A percentile compares a stretch with the other conserved stretches of the same genome.
Evolutionary conservation across 2,888 invertebrate species (phyloP).

Genomic region (Strigamia transsilvanica): DNA sequence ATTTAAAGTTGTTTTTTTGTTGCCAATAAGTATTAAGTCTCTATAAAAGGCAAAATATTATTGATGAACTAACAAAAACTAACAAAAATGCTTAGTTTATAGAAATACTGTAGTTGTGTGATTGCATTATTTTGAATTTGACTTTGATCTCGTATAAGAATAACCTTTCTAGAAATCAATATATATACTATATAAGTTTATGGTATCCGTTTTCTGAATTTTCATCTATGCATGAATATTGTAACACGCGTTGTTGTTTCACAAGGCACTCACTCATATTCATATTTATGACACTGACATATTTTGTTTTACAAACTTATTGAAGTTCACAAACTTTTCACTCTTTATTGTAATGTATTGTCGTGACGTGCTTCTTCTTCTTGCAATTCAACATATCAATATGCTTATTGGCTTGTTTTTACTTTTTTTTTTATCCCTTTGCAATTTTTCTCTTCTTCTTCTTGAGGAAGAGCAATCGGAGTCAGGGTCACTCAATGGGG

Average conservation of each 20-base stretch:
- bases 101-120: background rate
- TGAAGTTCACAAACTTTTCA: background rate
- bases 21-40: too few relatives aligned
- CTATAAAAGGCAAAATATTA: too few relatives aligned
- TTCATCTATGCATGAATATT: constrained; percentile 36
- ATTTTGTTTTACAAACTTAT: background rate
- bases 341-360: background rate
- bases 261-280: background rate
- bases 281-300: background rate
- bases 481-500: constrained; percentile 49
- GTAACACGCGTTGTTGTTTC: background rate
- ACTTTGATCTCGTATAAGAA: background rate
- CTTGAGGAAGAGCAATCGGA: constrained; percentile 52
- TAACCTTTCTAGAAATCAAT: background rate
- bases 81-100: too few relatives aligned
- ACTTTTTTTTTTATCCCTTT: constrained; percentile 22
- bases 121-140: background rate
- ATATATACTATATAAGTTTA: background rate
- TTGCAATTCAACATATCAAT: constrained; percentile 10
- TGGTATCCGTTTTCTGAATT: background rate
- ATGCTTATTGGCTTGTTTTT: constrained; percentile 37
- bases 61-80: too few relatives aligned
- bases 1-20: too few relatives aligned
- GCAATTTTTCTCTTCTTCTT: constrained; percentile 38
- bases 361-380: constrained; percentile 12